Base-by-base conservation (phyloP, 2,113 vertebrate genomes). In the Amphiprion ocellaris region DNA sequence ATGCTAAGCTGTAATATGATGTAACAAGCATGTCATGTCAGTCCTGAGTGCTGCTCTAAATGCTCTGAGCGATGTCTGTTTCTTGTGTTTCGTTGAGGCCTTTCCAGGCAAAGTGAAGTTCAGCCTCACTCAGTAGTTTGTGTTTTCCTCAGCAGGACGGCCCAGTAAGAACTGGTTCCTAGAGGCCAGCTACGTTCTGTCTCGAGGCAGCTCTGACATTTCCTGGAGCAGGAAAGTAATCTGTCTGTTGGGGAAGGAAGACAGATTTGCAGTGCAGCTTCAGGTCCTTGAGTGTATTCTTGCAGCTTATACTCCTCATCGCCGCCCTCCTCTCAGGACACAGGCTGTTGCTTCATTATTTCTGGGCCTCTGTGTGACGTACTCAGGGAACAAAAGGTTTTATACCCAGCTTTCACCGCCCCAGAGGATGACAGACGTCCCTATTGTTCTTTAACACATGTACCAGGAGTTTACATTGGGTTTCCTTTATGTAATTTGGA, bases 201-300 rank as follows among this genome's bases (percentile, higher is more conserved):
- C 76, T 79, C 4, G 10, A 73, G 62, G 68, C 84, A 53, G 53
- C 79, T 56, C 81, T 82, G 81, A 86, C 83, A 74, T 85, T 88
- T 90, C 87, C 81, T 87, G 78, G 80, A 83, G 79, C 77, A 60
- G 64, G 24, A 73, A 85, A 78, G 85, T 90, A 89, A 89, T 91
- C 76, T 82, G 67, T 49, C 54, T 84, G 77, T 37, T 74, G 77
- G 69, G 16, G 64, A 69, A 77, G 72, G 58, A 81, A 67, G 64
- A 78, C 44, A 81, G 69, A 90, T 89, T 85, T 89, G 59, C 66
- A 73, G 62, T 50, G 54, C 56, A 7, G 62, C 58, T n/a, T 77
- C 72, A 71, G 63, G 69, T 81, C 78, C 67, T 74, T 74, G 33
- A 86, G 81, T 28, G 8, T 77, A 73, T 77, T 73, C 54, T 68